Conservation (phyloP, 2,797 vertebrate species). For the Uromys caudimaculatus region DNA sequence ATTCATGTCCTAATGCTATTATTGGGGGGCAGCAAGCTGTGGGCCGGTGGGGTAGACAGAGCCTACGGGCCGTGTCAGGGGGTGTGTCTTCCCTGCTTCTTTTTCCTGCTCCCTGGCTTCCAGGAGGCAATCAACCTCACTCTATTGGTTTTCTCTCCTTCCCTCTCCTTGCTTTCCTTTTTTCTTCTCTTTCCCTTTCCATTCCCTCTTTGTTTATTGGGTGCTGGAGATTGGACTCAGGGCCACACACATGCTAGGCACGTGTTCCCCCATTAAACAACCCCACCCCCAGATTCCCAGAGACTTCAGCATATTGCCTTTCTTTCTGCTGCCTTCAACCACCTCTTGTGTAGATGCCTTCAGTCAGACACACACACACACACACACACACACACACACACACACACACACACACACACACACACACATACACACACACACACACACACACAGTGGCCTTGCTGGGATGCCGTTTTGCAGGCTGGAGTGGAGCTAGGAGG, state of each 20-base stretch:
- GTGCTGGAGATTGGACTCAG: not conserved
- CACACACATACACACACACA: not conserved
- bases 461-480: not conserved
- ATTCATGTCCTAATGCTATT: not conserved
- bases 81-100: not conserved
- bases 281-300: accelerated
- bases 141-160: not conserved
- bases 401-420: not conserved
- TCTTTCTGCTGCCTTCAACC: not conserved
- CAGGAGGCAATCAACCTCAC: not conserved
- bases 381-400: not conserved
- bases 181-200: not conserved
- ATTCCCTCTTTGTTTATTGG: not conserved
- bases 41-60: not conserved
- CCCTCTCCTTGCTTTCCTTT: not conserved
- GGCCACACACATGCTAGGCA: not conserved
- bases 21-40: not conserved
- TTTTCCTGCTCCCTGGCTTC: not conserved
- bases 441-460: not conserved
- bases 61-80: not conserved
- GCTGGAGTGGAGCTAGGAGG: not conserved
- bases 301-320: not conserved
- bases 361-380: not conserved
- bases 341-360: not conserved
- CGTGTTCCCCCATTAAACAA: not conserved